Evolutionary conservation across 92 coral and sea anemone genomes (phyloP).

Genomic region (Epizoanthus fatuus): DNA sequence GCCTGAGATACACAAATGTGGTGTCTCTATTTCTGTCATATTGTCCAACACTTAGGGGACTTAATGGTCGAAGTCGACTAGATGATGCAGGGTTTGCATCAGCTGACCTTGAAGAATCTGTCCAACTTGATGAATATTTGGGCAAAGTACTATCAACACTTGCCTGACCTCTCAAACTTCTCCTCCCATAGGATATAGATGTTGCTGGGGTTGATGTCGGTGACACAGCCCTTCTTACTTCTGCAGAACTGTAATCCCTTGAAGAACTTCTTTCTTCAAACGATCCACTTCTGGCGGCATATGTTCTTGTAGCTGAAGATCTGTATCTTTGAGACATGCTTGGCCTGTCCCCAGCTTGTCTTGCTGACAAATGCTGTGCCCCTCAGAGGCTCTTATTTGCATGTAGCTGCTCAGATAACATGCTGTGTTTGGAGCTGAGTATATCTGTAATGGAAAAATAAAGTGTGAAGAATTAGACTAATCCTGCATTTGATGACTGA

Average conservation of each 20-base stretch:
- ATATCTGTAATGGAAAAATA: slow-evolving; percentile 1
- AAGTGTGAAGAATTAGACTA: not conserved
- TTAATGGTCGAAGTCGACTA: slow-evolving; percentile 18
- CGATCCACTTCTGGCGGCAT: slow-evolving; percentile 5
- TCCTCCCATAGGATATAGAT: slow-evolving; percentile 14
- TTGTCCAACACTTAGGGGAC: not conserved
- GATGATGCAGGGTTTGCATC: slow-evolving; percentile 12
- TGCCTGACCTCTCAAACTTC: slow-evolving; percentile 10
- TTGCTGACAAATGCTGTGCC: not conserved
- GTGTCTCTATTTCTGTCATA: not conserved
- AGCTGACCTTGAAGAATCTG: not conserved
- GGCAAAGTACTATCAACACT: slow-evolving; percentile 13
- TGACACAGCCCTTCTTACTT: slow-evolving; percentile 6
- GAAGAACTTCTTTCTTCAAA: slow-evolving; percentile 7
- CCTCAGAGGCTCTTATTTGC: not conserved
- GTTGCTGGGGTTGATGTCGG: slow-evolving; percentile 1
- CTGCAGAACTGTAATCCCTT: slow-evolving; percentile 28
- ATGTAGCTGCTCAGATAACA: not conserved
- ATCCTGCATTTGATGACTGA: not conserved
- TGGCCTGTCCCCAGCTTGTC: not conserved
- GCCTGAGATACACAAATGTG: slow-evolving; percentile 11
- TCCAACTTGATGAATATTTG: slow-evolving; percentile 11
- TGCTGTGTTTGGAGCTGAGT: slow-evolving; percentile 5
- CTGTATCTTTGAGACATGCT: slow-evolving; percentile 40
- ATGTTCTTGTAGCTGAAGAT: slow-evolving; percentile 25